These are phyloP conservation scores for Andrena bicolor DNA, from an alignment of 2,888 invertebrate species.

Conservation along the genomic window DNA sequence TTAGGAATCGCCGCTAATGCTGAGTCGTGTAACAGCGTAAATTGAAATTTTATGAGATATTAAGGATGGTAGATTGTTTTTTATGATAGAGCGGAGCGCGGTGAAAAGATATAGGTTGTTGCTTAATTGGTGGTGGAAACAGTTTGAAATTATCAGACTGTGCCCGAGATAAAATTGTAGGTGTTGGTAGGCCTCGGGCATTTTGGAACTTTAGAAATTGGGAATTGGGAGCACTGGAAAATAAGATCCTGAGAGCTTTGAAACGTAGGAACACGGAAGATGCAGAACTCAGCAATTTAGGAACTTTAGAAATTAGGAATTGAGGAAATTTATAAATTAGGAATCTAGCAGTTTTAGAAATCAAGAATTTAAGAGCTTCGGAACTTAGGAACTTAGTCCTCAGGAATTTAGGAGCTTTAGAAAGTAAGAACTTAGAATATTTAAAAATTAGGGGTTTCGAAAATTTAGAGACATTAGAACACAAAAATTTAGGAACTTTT, in stretches of 20 bases:
- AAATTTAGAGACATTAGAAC: no score
- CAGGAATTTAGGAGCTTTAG: not conserved
- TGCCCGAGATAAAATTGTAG: no score
- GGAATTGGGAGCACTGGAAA: not conserved
- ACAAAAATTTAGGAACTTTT: no score
- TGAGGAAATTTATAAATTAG: no score
- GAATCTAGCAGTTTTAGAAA: no score
- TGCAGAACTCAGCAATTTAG: no score
- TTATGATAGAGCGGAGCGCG: not conserved
- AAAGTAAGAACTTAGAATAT: no score
- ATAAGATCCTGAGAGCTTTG: no score
- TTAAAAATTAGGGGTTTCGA: no score
- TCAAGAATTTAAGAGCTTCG: not conserved
- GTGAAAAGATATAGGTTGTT: not conserved
- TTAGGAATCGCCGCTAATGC: constrained; percentile 1
- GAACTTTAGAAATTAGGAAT: no score
- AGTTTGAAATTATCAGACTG: not conserved
- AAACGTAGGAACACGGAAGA: no score
- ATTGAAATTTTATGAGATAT: not conserved
- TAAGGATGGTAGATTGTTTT: not conserved
- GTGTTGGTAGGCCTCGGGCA: no score
- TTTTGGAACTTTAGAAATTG: not conserved
- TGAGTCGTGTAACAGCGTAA: not conserved
- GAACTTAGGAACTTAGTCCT: not conserved
- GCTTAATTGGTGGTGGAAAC: not conserved